Percentiles rank a stretch among this genome's conserved stretches.
Conservation (phyloP, 2,797 vertebrate genomes). For the Labeo calbasu region DNA sequence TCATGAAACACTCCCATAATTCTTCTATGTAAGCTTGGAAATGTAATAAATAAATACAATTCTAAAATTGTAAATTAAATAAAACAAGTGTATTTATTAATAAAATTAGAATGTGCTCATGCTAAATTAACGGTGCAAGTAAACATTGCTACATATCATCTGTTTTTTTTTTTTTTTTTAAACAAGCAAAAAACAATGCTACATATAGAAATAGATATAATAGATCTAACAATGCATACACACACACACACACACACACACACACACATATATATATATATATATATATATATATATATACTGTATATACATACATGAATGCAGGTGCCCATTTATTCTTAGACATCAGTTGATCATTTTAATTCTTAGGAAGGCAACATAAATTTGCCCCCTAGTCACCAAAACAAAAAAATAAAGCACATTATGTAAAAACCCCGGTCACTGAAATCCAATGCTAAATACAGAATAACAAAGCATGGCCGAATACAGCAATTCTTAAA, state of each 20-base stretch:
- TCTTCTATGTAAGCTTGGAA: background rate
- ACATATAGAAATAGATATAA: too few relatives aligned
- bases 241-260: too few relatives aligned
- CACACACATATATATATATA: too few relatives aligned
- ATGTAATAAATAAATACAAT: background rate
- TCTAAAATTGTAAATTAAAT: background rate
- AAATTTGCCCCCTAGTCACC: background rate
- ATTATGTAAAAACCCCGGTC: slow-evolving; percentile 1
- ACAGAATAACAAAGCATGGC: slow-evolving; percentile 11
- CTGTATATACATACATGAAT: too few relatives aligned
- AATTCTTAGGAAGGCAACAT: background rate
- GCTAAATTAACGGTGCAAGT: background rate
- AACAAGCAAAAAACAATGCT: too few relatives aligned
- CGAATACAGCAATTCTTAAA: background rate
- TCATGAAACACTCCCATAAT: background rate
- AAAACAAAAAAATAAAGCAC: slow-evolving; percentile 4
- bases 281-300: too few relatives aligned
- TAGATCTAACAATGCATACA: too few relatives aligned
- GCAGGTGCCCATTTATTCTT: background rate
- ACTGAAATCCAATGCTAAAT: background rate
- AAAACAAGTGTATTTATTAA: background rate
- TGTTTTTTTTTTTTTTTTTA: too few relatives aligned
- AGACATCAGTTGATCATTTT: background rate
- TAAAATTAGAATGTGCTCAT: background rate
- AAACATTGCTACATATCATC: background rate